phyloP scores from a whole-genome alignment of 2,113 vertebrate genomes.

The Hiodon tergisus region DNA sequence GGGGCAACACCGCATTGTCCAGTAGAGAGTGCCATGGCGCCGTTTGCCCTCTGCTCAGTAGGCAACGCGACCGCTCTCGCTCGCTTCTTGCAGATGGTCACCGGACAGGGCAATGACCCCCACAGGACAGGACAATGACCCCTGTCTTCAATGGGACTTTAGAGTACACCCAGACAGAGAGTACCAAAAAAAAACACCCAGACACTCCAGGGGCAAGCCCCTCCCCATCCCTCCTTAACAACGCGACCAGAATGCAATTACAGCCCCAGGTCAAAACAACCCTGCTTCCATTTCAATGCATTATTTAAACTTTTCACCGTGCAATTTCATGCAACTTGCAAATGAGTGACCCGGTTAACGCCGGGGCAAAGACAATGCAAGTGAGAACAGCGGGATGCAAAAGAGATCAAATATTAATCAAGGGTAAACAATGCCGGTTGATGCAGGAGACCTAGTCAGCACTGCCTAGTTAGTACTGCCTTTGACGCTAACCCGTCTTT shows the following conservation, averaged over 20 bases:
- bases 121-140: not conserved
- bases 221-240: not conserved
- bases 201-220: not conserved
- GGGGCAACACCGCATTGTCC: too few species aligned
- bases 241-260: not conserved
- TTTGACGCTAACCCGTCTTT: too few species aligned
- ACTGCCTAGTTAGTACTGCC: too few species aligned
- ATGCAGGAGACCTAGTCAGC: too few species aligned
- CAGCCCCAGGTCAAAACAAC: not conserved
- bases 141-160: not conserved
- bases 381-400: too few species aligned
- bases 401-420: too few species aligned
- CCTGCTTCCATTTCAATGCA: not conserved
- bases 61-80: too few species aligned
- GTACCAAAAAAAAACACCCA: not conserved
- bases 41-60: too few species aligned
- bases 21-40: too few species aligned
- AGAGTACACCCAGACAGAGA: slow-evolving; percentile 10
- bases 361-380: too few species aligned
- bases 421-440: too few species aligned
- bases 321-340: not conserved
- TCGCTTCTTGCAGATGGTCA: not conserved
- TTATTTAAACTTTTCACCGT: not conserved
- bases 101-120: not conserved
- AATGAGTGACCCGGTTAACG: too few species aligned